Percentiles rank a stretch among this genome's conserved stretches.
Conservation (phyloP, 1,140 invertebrate genomes). For the Diachasma alloeum region DNA sequence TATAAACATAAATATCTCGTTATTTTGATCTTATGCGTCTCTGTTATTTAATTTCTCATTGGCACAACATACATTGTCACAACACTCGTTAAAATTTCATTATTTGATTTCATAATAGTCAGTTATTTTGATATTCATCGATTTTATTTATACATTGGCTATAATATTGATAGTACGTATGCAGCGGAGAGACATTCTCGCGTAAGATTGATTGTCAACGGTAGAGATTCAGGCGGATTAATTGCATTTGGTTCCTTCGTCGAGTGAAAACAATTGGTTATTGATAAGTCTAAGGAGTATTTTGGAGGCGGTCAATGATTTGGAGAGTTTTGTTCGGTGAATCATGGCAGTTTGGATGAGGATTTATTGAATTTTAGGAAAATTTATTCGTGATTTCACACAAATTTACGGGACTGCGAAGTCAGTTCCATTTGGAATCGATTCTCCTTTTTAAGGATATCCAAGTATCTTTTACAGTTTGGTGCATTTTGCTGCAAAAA, state of each 20-base stretch:
- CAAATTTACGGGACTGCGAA: no score
- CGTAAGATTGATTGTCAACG: background rate
- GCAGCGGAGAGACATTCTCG: no score
- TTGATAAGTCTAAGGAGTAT: background rate
- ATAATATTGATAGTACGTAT: no score
- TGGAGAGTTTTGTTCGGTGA: background rate
- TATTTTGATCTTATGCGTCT: background rate
- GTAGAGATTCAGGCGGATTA: background rate
- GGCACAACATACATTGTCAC: conserved; percentile 3
- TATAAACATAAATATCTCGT: conserved; percentile 1
- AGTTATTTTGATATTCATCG: no score
- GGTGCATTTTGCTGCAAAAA: no score
- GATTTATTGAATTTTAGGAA: no score
- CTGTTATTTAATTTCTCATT: background rate
- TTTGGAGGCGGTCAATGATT: background rate
- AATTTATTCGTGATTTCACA: no score
- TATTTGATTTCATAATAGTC: background rate
- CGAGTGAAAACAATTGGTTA: background rate
- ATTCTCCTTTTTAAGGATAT: no score
- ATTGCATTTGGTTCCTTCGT: background rate
- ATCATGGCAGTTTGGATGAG: background rate
- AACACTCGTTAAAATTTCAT: conserved; percentile 5
- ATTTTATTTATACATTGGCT: no score
- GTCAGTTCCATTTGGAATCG: no score
- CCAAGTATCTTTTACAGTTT: no score